Conservation (phyloP, 2,888 invertebrate genomes). For the Bugulina stolonifera region DNA sequence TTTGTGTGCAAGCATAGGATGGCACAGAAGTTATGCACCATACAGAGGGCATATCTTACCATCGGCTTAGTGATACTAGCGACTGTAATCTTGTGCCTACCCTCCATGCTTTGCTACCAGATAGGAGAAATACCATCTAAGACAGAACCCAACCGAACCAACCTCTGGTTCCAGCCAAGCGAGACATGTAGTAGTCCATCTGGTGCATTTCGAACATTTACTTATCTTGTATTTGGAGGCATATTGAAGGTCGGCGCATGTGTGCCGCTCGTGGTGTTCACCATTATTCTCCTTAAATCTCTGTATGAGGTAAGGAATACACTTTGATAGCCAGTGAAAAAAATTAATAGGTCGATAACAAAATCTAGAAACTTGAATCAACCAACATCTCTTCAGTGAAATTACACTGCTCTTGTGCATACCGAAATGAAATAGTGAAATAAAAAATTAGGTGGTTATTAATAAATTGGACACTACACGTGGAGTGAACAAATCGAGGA, state of each 20-base stretch:
- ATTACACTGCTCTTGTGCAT: too few relatives aligned
- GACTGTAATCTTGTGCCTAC: conserved; percentile 45
- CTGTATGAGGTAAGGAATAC: conserved; percentile 41
- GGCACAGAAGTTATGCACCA: conserved; percentile 45
- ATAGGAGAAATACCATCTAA: neutral
- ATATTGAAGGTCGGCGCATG: conserved; percentile 86
- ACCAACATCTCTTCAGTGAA: too few relatives aligned
- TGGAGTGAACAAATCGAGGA: too few relatives aligned
- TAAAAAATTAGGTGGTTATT: too few relatives aligned
- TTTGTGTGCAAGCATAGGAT: conserved; percentile 52
- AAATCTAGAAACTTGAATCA: too few relatives aligned
- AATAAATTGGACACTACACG: too few relatives aligned
- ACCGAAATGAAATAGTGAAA: too few relatives aligned
- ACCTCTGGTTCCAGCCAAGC: neutral
- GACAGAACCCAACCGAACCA: neutral
- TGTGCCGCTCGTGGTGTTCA: conserved; percentile 68
- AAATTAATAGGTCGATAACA: too few relatives aligned
- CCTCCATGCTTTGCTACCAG: conserved; percentile 45
- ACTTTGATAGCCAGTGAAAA: too few relatives aligned
- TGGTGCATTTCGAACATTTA: conserved; percentile 56
- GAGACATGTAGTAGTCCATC: neutral
- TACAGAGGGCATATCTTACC: conserved; percentile 43
- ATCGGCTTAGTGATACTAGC: conserved; percentile 39
- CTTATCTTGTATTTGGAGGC: conserved; percentile 87
- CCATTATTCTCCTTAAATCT: conserved; percentile 48